These are phyloP conservation scores for Athetis lepigone DNA, from an alignment of 2,888 invertebrate genomes.

Conservation along the genomic window DNA sequence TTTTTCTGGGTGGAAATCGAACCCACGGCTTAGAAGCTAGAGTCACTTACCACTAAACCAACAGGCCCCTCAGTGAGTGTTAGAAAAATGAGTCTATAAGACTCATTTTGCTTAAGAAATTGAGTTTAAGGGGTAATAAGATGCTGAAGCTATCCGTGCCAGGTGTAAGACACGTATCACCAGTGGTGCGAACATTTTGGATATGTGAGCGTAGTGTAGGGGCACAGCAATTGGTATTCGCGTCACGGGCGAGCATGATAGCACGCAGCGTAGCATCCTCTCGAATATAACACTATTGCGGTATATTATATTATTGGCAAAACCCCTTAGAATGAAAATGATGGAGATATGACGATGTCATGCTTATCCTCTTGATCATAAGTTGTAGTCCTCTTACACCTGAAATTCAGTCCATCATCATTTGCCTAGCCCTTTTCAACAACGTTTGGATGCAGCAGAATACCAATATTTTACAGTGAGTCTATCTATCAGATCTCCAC, in stretches of 20 bases:
- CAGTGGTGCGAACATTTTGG: neutral
- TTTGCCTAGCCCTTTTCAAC: too few species aligned
- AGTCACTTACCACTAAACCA: too few species aligned
- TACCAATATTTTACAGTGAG: too few species aligned
- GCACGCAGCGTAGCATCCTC: neutral
- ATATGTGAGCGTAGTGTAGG: constrained; percentile 13
- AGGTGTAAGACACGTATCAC: neutral
- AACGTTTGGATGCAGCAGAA: too few species aligned
- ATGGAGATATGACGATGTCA: too few species aligned
- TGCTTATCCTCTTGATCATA: neutral
- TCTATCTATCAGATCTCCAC: too few species aligned
- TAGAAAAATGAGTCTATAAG: too few species aligned
- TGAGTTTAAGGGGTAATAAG: neutral
- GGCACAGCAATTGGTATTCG: neutral
- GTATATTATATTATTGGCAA: neutral
- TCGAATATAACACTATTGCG: neutral
- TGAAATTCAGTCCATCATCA: too few species aligned
- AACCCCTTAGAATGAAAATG: neutral
- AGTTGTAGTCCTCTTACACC: too few species aligned
- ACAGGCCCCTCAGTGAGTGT: too few species aligned
- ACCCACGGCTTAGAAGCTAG: too few species aligned
- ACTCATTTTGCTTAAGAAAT: neutral
- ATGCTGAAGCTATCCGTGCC: neutral
- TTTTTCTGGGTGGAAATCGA: too few species aligned
- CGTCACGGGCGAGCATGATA: neutral